A percentile compares a stretch with the other conserved stretches of the same genome.
Conservation (phyloP, 2,888 invertebrate genomes). For the Aromia moschata region DNA sequence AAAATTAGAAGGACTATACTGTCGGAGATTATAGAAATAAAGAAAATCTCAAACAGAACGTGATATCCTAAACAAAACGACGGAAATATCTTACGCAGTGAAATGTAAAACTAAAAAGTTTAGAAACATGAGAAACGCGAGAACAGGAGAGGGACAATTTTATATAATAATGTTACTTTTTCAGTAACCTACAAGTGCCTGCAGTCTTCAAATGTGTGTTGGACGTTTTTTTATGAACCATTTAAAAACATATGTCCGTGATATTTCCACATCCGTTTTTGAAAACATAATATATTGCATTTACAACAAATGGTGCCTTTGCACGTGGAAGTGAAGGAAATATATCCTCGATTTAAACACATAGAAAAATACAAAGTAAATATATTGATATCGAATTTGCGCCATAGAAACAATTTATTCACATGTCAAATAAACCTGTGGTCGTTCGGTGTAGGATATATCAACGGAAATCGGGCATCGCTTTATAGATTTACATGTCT, state of each 20-base stretch:
- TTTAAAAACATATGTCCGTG: background rate
- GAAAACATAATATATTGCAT: conserved; percentile 4
- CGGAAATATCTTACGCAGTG: no score
- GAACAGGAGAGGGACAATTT: no score
- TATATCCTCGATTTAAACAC: conserved; percentile 10
- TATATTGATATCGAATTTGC: conserved; percentile 10
- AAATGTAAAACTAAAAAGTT: no score
- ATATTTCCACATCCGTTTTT: background rate
- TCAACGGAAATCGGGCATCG: background rate
- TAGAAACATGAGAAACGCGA: no score
- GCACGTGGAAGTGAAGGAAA: conserved; percentile 10
- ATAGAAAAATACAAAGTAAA: conserved; percentile 7
- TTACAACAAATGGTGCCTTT: background rate
- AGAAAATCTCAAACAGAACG: no score
- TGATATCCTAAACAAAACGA: no score
- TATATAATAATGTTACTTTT: background rate
- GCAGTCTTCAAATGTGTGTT: background rate
- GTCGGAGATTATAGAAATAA: no score
- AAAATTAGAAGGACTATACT: no score
- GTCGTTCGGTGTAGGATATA: conserved; percentile 3
- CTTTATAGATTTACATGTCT: conserved; percentile 4
- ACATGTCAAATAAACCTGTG: conserved; percentile 14
- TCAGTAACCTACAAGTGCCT: no score
- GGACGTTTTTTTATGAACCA: background rate
- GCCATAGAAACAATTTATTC: conserved; percentile 12